Conservation (phyloP, 2,113 vertebrate species). For the Rhabdornis inornatus region DNA sequence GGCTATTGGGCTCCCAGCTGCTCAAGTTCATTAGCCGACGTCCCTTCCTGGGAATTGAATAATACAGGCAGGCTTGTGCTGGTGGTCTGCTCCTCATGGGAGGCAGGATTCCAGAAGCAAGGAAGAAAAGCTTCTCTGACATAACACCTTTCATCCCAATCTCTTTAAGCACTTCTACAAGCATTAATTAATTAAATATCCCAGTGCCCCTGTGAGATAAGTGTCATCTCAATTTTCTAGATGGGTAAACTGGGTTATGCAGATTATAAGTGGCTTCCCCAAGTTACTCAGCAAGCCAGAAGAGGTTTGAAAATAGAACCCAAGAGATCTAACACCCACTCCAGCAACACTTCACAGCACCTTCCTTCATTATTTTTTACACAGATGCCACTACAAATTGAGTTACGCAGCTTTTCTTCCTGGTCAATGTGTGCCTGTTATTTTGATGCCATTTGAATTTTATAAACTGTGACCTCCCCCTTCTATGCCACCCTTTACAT, state of each 20-base stretch:
- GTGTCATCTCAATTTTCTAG: slow-evolving; percentile 55
- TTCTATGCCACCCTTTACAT: neutral
- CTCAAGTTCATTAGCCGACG: neutral
- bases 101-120: neutral
- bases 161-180: slow-evolving; percentile 33
- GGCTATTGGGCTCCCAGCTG: neutral
- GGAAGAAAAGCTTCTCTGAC: slow-evolving; percentile 25
- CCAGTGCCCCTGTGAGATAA: slow-evolving; percentile 15
- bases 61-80: neutral
- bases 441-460: neutral
- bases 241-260: slow-evolving; percentile 24
- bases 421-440: neutral
- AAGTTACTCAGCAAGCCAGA: slow-evolving; percentile 6
- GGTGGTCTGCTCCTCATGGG: slow-evolving; percentile 39
- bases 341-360: neutral
- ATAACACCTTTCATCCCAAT: slow-evolving; percentile 30
- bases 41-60: neutral
- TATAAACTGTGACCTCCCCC: neutral
- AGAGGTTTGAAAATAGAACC: neutral
- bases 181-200: slow-evolving; percentile 60
- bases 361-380: neutral
- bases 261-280: slow-evolving; percentile 17
- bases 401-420: neutral
- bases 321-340: neutral
- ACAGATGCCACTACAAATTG: neutral